These are phyloP conservation scores for Bombus difficillimus DNA, from an alignment of 1,140 invertebrate species.

Conservation along the genomic window DNA sequence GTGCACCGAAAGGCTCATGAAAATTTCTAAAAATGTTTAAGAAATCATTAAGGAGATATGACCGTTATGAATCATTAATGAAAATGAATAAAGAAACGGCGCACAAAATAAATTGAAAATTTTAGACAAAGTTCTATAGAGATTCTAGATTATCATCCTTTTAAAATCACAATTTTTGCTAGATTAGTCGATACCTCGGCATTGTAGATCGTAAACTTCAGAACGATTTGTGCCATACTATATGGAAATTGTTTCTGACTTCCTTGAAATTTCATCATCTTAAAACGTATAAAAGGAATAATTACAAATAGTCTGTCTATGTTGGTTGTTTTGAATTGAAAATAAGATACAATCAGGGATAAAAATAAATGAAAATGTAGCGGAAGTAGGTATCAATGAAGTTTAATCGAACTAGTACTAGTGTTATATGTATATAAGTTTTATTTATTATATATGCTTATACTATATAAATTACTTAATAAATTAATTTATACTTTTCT, in stretches of 20 bases:
- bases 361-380: too few relatives aligned
- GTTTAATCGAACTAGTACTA: too few relatives aligned
- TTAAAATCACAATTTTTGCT: conserved; percentile 42
- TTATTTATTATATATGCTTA: too few relatives aligned
- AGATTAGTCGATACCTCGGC: conserved; percentile 44
- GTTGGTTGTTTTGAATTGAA: not conserved
- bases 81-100: conserved; percentile 54
- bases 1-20: conserved; percentile 16
- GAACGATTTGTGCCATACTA: conserved; percentile 19
- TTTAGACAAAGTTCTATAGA: conserved; percentile 43
- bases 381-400: too few relatives aligned
- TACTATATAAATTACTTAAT: too few relatives aligned
- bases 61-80: not conserved
- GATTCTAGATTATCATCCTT: conserved; percentile 35
- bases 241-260: conserved; percentile 22
- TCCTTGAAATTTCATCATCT: not conserved
- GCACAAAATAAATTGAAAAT: conserved; percentile 59
- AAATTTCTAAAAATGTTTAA: not conserved
- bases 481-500: too few relatives aligned
- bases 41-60: not conserved
- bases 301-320: not conserved
- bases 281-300: not conserved
- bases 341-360: not conserved
- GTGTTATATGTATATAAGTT: too few relatives aligned
- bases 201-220: conserved; percentile 33